Percentiles rank a stretch among this genome's conserved stretches.
phyloP scores from a whole-genome alignment of 2,888 invertebrate species.

The Pheosia gnoma region DNA sequence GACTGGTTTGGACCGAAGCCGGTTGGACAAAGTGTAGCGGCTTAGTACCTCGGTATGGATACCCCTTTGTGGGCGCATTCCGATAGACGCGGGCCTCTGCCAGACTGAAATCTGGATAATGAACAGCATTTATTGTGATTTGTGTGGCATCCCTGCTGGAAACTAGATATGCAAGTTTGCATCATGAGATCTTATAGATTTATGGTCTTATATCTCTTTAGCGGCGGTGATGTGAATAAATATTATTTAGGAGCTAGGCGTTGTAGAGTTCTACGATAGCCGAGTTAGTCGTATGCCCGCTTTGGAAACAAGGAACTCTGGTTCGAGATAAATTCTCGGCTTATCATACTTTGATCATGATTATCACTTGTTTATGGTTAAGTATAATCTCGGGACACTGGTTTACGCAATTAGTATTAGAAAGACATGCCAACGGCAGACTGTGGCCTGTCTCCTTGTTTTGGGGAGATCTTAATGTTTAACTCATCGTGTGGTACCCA shows the following conservation, averaged over 20 bases:
- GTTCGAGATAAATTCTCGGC: not conserved
- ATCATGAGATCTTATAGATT: conserved; percentile 42
- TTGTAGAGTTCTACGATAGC: conserved; percentile 1
- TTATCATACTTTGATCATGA: not conserved
- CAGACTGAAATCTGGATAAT: conserved; percentile 77
- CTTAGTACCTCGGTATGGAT: conserved; percentile 70
- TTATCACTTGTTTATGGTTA: too few relatives aligned
- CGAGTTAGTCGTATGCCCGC: not conserved
- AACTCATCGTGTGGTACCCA: too few relatives aligned
- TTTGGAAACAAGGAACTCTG: not conserved
- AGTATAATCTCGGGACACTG: too few relatives aligned
- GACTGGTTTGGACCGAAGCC: conserved; percentile 71
- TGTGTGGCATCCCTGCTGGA: conserved; percentile 68
- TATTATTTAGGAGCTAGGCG: conserved; percentile 32
- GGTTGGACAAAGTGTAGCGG: conserved; percentile 78
- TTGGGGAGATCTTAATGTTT: too few relatives aligned
- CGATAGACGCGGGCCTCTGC: conserved; percentile 72
- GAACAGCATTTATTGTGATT: conserved; percentile 80
- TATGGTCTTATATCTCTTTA: conserved; percentile 48
- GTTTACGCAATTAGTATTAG: too few relatives aligned
- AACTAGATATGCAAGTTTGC: conserved; percentile 51
- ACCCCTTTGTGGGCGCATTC: conserved; percentile 80
- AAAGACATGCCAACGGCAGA: too few relatives aligned
- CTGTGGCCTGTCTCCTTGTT: too few relatives aligned
- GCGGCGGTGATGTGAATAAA: conserved; percentile 49